Percentiles rank a stretch among this genome's conserved stretches.
These are phyloP conservation scores for Mus spicilegus DNA, from an alignment of 2,113 vertebrate species.

Conservation along the genomic window DNA sequence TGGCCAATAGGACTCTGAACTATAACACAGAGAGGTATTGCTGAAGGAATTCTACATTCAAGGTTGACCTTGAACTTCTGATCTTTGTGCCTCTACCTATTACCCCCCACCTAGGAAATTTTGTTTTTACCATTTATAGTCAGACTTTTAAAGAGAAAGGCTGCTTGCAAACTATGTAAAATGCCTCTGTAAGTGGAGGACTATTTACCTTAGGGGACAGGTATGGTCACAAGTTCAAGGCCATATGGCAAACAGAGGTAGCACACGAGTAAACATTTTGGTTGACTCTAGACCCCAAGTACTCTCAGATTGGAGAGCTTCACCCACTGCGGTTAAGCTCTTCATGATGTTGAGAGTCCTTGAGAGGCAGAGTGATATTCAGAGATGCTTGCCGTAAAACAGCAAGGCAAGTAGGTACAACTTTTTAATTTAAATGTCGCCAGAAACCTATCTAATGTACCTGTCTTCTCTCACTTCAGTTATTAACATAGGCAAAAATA, in stretches of 20 bases:
- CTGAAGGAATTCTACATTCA: background rate
- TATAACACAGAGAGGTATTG: background rate
- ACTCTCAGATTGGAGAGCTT: background rate
- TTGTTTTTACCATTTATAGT: background rate
- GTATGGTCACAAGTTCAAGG: conserved; percentile 81
- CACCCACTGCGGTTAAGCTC: background rate
- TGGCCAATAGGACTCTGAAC: too few relatives aligned
- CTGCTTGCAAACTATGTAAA: conserved; percentile 52
- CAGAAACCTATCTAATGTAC: background rate
- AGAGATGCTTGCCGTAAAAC: background rate
- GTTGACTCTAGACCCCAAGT: conserved; percentile 60
- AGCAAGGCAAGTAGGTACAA: background rate
- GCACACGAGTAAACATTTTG: conserved; percentile 67
- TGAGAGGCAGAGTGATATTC: conserved; percentile 22
- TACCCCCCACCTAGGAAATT: background rate
- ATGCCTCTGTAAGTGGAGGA: conserved; percentile 53
- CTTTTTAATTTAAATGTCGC: background rate
- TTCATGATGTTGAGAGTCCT: background rate
- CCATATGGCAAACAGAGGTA: conserved; percentile 54
- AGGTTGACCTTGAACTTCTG: background rate
- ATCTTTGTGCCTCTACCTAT: background rate
- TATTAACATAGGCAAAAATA: conserved; percentile 2
- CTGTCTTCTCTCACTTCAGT: conserved; percentile 8
- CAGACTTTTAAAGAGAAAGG: conserved; percentile 39
- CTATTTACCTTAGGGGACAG: conserved; percentile 77